Evolutionary conservation across 2,888 invertebrate species (phyloP), one percentile per base, ranked within the genome.

Genomic region (Perizoma affinitatum): DNA sequence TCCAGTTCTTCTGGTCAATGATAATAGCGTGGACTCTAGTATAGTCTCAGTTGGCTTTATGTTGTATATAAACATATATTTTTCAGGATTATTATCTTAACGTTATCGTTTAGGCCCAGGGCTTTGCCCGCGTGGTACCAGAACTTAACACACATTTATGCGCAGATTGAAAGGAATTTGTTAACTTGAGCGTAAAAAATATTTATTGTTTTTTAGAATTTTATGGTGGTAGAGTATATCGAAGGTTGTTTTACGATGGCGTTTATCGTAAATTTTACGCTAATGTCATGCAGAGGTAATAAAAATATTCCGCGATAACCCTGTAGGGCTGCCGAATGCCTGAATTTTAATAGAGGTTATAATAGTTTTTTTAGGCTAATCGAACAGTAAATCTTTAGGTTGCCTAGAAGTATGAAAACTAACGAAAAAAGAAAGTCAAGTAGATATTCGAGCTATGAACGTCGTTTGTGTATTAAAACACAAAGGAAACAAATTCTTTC

Each of bases 221-320:
- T 76, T 71, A 72, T 65, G 22, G 67, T 42, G 54, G 64, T 63
- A 70, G 63, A 67, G 62, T 69, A 66, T 73, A 74, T 76, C 73
- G 72, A 75, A 73, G 69, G 55, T 62, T 63, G 54, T 65, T 72
- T 76, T 76, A 74, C 58, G 70, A 67, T 63, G 55, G 58, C 58
- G 66, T 67, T 80, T 80, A 78, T 74, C 78, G 73, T 80, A 76
- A 80, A 78, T 71, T 79, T 72, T 61, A 72, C 67, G 67, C 71
- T 73, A 76, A 74, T 78, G 69, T 62, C 66, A 64, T 64, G 59
- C 66, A 55, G 58, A 68, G 60, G 65, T 55, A 71, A 69, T 79
- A 73, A 79, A 81, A 75, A 66, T 68, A 72, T 75, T 67, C 63
- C 65, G 65, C 61, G 67, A 63, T 76, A 70, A 69, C 57, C 22